These are phyloP conservation scores for Drosophila kurseongensis DNA, from an alignment of 1,140 invertebrate species.

Conservation along the genomic window DNA sequence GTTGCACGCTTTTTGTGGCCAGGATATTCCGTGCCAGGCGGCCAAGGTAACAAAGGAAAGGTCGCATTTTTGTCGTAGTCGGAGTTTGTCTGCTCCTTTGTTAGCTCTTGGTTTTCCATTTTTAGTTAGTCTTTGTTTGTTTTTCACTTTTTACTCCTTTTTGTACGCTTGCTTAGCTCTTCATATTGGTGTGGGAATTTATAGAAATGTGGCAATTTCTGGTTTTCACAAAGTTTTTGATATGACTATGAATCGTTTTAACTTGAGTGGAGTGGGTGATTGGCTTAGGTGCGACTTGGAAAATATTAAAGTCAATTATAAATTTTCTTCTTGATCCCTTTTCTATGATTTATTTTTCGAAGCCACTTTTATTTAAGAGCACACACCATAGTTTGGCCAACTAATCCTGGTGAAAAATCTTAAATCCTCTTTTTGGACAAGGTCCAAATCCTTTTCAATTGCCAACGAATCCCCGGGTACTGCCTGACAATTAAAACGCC, in stretches of 20 bases:
- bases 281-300: neutral
- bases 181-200: conserved; percentile 7
- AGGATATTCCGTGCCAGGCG: conserved; percentile 18
- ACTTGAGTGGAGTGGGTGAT: neutral
- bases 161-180: conserved; percentile 18
- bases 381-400: neutral
- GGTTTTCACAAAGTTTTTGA: conserved; percentile 14
- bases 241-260: neutral
- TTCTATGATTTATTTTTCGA: neutral
- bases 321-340: neutral
- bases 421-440: conserved; percentile 38
- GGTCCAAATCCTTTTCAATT: conserved; percentile 65
- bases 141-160: conserved; percentile 39
- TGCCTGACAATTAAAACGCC: conserved; percentile 64
- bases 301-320: neutral
- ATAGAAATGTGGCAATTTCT: conserved; percentile 14
- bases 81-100: conserved; percentile 16
- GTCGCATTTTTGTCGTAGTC: conserved; percentile 26
- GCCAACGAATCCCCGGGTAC: conserved; percentile 20
- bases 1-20: conserved; percentile 34
- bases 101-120: conserved; percentile 20
- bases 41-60: conserved; percentile 72
- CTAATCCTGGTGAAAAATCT: conserved; percentile 37
- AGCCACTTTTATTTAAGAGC: neutral
- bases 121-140: conserved; percentile 51